phyloP scores from a whole-genome alignment of 1,140 invertebrate genomes.

The Ceratoteleas bidentatus region DNA sequence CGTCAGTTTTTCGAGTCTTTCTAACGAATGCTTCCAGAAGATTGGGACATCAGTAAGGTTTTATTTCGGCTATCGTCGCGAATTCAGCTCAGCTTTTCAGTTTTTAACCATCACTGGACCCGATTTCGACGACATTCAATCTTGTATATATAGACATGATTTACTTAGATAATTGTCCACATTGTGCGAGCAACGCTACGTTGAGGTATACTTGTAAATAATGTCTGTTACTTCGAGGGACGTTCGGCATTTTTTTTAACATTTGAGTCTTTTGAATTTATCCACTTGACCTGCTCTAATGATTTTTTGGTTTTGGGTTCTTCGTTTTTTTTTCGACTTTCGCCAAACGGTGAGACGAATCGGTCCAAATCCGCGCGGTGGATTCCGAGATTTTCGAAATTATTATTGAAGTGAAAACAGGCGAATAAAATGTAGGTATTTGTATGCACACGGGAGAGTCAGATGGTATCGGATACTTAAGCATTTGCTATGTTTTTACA shows the following conservation, averaged over 20 bases:
- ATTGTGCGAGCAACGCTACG: conserved; percentile 50
- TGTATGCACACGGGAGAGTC: conserved; percentile 62
- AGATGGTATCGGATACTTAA: conserved; percentile 69
- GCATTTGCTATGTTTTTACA: conserved; percentile 71
- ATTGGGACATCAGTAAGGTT: too few species aligned
- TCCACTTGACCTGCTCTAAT: conserved; percentile 16
- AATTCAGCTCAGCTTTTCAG: not conserved
- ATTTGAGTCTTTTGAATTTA: conserved; percentile 11
- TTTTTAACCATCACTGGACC: conserved; percentile 12
- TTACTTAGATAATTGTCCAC: conserved; percentile 50
- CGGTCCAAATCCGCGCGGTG: conserved; percentile 17
- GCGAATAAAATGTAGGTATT: conserved; percentile 49
- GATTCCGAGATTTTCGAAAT: conserved; percentile 12
- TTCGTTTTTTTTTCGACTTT: conserved; percentile 15
- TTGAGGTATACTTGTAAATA: conserved; percentile 63
- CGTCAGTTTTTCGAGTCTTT: conserved; percentile 25
- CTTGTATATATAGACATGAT: conserved; percentile 53
- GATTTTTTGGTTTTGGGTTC: conserved; percentile 51
- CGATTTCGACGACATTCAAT: conserved; percentile 39
- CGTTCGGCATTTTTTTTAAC: conserved; percentile 12
- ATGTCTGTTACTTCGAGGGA: conserved; percentile 56
- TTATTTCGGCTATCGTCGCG: too few species aligned
- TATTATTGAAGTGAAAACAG: conserved; percentile 24
- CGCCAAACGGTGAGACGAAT: conserved; percentile 1
- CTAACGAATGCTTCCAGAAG: conserved; percentile 35